Conservation (phyloP, 2,888 invertebrate species). For the Latrodectus hesperus region DNA sequence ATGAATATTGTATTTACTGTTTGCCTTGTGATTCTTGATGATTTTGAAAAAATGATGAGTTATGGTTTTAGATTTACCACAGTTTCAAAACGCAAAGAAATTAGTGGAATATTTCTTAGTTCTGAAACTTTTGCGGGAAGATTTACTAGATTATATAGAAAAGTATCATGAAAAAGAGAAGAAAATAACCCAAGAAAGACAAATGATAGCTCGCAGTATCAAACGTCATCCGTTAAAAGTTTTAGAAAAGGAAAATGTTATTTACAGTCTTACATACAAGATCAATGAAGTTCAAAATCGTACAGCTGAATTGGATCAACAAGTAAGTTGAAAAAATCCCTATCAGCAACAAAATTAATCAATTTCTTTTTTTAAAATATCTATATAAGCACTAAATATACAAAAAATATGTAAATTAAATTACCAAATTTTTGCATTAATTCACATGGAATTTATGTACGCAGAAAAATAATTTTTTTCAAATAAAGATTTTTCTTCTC, state of each 20-base stretch:
- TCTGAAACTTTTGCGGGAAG: background rate
- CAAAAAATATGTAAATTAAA: too few species aligned
- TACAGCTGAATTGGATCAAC: constrained; percentile 1
- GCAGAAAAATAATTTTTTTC: too few species aligned
- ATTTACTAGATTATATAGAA: constrained; percentile 1
- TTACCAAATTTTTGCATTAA: too few species aligned
- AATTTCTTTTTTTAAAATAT: too few species aligned
- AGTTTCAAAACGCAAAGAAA: background rate
- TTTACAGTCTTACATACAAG: background rate
- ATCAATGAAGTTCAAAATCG: background rate
- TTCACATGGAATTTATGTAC: too few species aligned
- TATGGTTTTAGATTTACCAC: constrained; percentile 4
- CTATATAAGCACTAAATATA: too few species aligned
- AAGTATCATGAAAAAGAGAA: background rate
- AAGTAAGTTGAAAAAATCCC: background rate
- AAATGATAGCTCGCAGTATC: background rate
- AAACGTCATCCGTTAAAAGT: constrained; percentile 12
- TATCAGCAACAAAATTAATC: too few species aligned
- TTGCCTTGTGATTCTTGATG: too few species aligned
- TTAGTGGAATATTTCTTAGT: constrained; percentile 26
- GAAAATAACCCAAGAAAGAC: background rate
- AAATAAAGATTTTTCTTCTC: too few species aligned
- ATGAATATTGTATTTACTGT: too few species aligned
- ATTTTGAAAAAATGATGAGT: too few species aligned
- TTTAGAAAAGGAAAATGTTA: constrained; percentile 6